Evolutionary conservation across 2,797 vertebrate species (phyloP), one percentile per base, ranked within the genome.

Genomic region (Acanthopagrus latus): DNA sequence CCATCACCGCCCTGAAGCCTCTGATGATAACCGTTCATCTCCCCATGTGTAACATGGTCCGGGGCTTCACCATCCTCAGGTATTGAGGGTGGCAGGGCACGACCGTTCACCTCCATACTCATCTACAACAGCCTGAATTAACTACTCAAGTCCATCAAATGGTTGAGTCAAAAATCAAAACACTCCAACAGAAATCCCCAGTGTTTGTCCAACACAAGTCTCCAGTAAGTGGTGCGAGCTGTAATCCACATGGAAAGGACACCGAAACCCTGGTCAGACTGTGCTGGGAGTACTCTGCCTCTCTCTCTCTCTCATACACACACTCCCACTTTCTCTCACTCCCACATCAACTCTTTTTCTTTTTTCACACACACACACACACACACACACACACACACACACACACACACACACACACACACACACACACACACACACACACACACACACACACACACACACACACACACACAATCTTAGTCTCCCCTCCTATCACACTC

Each of bases 51-150:
- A 16, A 94, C 3, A 3, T 80, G 25, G 50, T 91, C 89, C 5
- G 64, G 77, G 23, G 75, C 86, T 86, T 97, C 96, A 71, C 92
- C 95, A 62, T 97, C 93, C 88, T 98, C 97, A 0, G 96, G 97
- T 92, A 98, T 97, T 1, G 89, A 76, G 0, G 76, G 90, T 0
- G 96, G 95, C 67, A 88, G 55, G 58, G 47, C 64, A 71, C 91
- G 92, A 55, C 60, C 93, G 18, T 94, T 94, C 77, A 94, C 83
- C 18, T 97, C 95, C 96, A 96, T 96, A 16, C 44, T 89, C 48
- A 17, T 48, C 55, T 20, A 58, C 21, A 10, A 20, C 20, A 1
- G 25, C 52, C 41, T 1, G 1, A 70, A 46, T 63, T 8, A 47
- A 72, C 10, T 9, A 5, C 33, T 29, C 23, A 83, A 59, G 65